A percentile compares a stretch with the other conserved stretches of the same genome.
phyloP scores from a whole-genome alignment of 2,113 vertebrate genomes.

The Acanthisitta chloris region DNA sequence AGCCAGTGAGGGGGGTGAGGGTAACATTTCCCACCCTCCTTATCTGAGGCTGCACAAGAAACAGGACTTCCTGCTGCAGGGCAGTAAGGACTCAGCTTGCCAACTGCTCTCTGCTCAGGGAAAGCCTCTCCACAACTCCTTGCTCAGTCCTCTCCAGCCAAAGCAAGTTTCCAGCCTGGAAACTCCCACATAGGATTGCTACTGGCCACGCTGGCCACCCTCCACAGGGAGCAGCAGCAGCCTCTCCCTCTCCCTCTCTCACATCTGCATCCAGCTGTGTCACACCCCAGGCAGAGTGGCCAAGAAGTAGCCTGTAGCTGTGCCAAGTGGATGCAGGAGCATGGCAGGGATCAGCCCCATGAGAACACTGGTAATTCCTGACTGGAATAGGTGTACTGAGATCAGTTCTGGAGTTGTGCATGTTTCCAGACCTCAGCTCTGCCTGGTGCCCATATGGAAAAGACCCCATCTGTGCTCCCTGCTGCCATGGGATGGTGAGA shows the following conservation, averaged over 20 bases:
- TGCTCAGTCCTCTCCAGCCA: background rate
- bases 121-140: background rate
- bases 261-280: background rate
- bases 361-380: background rate
- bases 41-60: background rate
- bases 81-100: background rate
- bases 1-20: background rate
- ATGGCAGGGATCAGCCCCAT: background rate
- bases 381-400: background rate
- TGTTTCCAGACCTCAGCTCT: background rate
- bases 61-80: background rate
- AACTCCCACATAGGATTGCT: background rate
- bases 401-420: background rate
- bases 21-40: background rate
- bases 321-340: background rate
- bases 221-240: background rate
- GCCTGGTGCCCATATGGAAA: background rate
- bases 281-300: background rate
- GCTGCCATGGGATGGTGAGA: background rate
- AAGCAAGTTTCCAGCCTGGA: background rate
- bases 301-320: background rate
- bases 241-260: background rate
- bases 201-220: rapidly evolving
- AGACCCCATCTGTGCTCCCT: background rate
- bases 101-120: background rate